Base-by-base conservation (phyloP, 2,113 vertebrate genomes). In the Centropus bengalensis region DNA sequence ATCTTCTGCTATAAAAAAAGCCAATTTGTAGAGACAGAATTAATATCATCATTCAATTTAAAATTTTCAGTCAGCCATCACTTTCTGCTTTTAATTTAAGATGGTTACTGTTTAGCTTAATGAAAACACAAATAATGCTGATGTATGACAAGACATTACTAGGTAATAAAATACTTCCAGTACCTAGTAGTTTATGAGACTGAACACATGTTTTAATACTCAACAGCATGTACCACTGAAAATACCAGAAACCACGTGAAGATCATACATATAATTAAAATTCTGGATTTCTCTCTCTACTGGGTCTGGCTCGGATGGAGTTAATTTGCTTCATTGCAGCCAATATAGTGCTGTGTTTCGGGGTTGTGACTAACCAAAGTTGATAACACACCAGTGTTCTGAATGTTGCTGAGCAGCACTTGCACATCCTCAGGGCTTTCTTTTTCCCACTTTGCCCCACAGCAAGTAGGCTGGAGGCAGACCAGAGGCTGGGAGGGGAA, bases 41-140 rank as follows among this genome's bases (percentile, higher is more conserved):
- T 92, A 89, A 95, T 62, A 49, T 38, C 36, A 70, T 91, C 19
- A 73, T 30, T 84, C 66, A 93, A 91, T 89, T 97, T 82, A 52
- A 59, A 64, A 92, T 87, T 94, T 95, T 73, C 83, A 92, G 80
- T 67, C 40, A 89, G 62, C 56, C 91, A 68, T 68, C 54, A 66
- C 33, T 95, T 96, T 87, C 90, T 94, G 59, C 77, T 82, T 95
- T 62, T 93, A 96, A 95, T 88, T 90, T 88, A 79, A 68, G 36
- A 87, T 47, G 66, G 90, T 74, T 92, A 86, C 64, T 88, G 62
- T 77, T 94, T 86, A 91, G 60, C 52, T 86, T 90, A 95, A 96
- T 95, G 93, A 93, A 96, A 94, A 93, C 52, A 89, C 88, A 93
- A 95, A 96, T 93, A 94, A 94, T 64, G 54, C 19, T 80, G 71